Evolutionary conservation across 2,113 vertebrate species (phyloP), one percentile per base, ranked within the genome.

Genomic region (Canis aureus): DNA sequence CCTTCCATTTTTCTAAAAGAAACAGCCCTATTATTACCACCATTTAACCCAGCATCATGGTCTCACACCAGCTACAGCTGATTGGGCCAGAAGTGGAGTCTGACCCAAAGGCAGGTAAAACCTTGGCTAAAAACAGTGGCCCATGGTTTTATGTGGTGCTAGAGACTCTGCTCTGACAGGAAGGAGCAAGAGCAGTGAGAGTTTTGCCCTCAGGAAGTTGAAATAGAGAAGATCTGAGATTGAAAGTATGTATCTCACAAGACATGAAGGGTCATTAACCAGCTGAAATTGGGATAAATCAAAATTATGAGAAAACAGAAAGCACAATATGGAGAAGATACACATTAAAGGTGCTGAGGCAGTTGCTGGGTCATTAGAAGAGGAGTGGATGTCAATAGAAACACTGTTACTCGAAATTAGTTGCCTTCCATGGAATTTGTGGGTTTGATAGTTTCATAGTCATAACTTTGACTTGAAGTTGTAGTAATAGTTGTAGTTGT

Each of bases 221-320:
- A 69, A 80, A 71, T 94, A 10, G 60, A 85, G 38, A 76, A 2
- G 13, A 69, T 32, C 19, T 85, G 55, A 94, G 62, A 20, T 17
- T 57, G 81, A 69, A 49, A 79, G 53, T 29, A 38, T 23, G 23
- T 2, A 64, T 81, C 66, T 89, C 60, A 38, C 2, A 35, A 93
- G 20, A 43, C 12, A 91, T 69, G 71, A 91, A 10, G 62, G 53
- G 49, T 76, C 43, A 88, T 69, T 89, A 84, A 57, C 35, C 59
- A 78, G 35, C 11, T 78, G 35, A 60, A 67, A 35, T 0, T 95
- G 38, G 62, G 32, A 89, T 89, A 94, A 55, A 64, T 20, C 73
- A 89, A 80, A 91, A 74, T 91, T 49, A 78, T 27, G 23, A 90
- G n/a, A 96, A 69, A 74, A 59, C 11, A 82, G 51, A 91, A 91